Evolutionary conservation across 2,888 invertebrate species (phyloP), one percentile per base, ranked within the genome.

Genomic region (Hemistola chrysoprasaria): DNA sequence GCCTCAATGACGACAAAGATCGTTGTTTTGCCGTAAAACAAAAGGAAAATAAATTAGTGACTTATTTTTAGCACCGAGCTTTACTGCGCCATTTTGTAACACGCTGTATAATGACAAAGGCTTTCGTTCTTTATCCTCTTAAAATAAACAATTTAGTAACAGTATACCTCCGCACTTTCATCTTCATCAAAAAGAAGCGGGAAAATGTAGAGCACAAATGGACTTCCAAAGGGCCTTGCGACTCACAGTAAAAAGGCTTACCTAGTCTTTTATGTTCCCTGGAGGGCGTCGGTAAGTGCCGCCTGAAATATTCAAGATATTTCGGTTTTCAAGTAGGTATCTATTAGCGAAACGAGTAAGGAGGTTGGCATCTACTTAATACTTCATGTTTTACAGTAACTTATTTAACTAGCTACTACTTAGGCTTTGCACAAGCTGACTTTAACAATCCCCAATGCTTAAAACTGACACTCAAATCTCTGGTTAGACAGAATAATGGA

Each of bases 271-370:
- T 66, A 65, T 63, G 54, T 56, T 64, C 60, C 61, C 59, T 42
- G 45, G 63, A 66, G 69, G 69, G 50, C 48, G 46, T 48, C 34
- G 51, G 51, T 56, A 57, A 71, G 67, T 64, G 64, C 58, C 51
- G 50, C 48, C 53, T 62, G 50, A 67, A 68, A 68, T 73, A 71
- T 67, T 68, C 56, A 69, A 62, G 57, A 62, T 57, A 59, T 56
- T 56, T 44, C 48, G 53, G 57, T 52, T 65, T 60, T 55, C 59
- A 64, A 61, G 56, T 54, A 54, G 53, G 53, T 56, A 61, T n/a
- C n/a, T n/a, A n/a, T 59, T 56, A 57, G 48, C 37, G 44, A 51
- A 56, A 50, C 54, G 52, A 50, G 51, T 40, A 49, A 45, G 52
- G 51, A 59, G 24, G 26, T 50, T 31, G 34, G 45, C 40, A 44